Base-by-base conservation (phyloP, 2,888 invertebrate species). In the Stenchaetothrips biformis region DNA sequence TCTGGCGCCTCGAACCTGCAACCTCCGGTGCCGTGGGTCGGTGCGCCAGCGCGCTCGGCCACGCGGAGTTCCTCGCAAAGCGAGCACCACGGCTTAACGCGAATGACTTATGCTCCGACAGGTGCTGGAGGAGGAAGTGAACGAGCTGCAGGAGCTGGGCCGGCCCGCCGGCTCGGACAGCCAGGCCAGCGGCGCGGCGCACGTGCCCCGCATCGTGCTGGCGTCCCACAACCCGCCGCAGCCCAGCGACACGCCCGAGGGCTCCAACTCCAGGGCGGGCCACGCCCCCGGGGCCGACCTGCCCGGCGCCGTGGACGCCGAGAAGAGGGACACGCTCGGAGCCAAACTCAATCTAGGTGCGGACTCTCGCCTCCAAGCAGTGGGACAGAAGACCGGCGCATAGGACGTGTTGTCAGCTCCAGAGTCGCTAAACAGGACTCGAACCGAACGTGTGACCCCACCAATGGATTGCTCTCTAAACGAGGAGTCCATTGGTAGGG, bases 341-440 rank as follows among this genome's bases (percentile, higher is more conserved):
- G 94, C 94, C 1, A 92, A 93, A 83, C 88, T 96, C 37, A 95
- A 95, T 87, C 88, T 95, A 81, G 95, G 87, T 87, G 84, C 37
- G 37, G 37, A 37, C 37, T 37, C 37, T 37, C 37, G 37, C 37
- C 37, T 37, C 37, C 37, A n/a, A n/a, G n/a, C n/a, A n/a, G 37
- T 37, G 37, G 37, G 2, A 37, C 37, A n/a, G n/a, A n/a, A n/a
- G n/a, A n/a, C n/a, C n/a, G n/a, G n/a, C n/a, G n/a, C n/a, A n/a
- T n/a, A n/a, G n/a, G n/a, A n/a, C n/a, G n/a, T n/a, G n/a, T n/a
- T n/a, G n/a, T n/a, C n/a, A n/a, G n/a, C n/a, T n/a, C n/a, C n/a
- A n/a, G n/a, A n/a, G n/a, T n/a, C n/a, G n/a, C n/a, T n/a, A n/a
- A n/a, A n/a, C n/a, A n/a, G n/a, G n/a, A n/a, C n/a, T n/a, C n/a